Evolutionary conservation across 1,140 invertebrate genomes (phyloP).

Genomic region (Metopolophium dirhodum): DNA sequence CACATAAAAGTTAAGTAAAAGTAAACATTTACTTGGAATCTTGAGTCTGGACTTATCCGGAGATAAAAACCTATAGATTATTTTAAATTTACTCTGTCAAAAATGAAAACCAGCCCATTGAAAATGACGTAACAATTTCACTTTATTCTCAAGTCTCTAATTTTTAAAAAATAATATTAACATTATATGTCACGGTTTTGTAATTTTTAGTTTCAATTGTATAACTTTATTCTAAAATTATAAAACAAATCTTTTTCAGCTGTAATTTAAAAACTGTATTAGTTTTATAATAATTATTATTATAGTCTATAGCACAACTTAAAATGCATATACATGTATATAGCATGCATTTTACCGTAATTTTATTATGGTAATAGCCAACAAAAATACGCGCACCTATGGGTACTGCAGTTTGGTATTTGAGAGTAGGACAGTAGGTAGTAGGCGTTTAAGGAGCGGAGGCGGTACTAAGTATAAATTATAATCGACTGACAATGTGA

Average conservation of each 20-base stretch:
- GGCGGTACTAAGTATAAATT: background rate
- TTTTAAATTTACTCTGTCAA: background rate
- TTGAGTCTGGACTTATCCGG: background rate
- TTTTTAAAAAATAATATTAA: background rate
- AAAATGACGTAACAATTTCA: background rate
- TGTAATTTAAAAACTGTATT: background rate
- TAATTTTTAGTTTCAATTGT: background rate
- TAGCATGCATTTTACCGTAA: background rate
- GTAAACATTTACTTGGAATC: slow-evolving; percentile 19
- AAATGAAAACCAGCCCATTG: background rate
- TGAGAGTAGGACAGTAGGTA: background rate
- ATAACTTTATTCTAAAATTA: background rate
- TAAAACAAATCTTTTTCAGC: background rate
- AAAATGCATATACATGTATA: background rate
- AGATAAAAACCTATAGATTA: background rate
- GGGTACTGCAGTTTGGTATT: background rate
- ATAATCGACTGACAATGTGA: background rate
- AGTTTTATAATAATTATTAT: background rate
- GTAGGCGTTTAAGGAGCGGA: slow-evolving; percentile 1
- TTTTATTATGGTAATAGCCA: background rate
- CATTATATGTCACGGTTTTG: background rate
- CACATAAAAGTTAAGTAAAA: background rate
- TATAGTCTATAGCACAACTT: background rate
- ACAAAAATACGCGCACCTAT: background rate
- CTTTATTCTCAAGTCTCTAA: background rate